A percentile compares a stretch with the other conserved stretches of the same genome.
Conservation (phyloP, 2,797 vertebrate genomes). For the Cuniculus paca region DNA sequence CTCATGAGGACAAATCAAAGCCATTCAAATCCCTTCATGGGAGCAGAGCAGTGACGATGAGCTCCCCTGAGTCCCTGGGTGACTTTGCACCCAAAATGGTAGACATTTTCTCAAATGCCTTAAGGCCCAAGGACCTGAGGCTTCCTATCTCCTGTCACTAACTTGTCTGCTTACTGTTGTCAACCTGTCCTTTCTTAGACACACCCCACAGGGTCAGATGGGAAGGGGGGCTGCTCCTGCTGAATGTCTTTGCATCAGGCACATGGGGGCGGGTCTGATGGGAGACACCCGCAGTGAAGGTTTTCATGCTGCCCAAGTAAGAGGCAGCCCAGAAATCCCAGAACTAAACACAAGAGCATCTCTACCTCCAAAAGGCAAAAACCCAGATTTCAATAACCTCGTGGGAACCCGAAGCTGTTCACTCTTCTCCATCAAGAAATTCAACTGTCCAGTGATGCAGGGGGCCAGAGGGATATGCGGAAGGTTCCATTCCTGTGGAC, state of each 20-base stretch:
- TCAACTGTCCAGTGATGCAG: background rate
- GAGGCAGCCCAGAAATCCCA: background rate
- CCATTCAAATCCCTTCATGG: background rate
- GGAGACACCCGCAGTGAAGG: background rate
- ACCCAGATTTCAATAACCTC: background rate
- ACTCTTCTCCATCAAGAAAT: background rate
- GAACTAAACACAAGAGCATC: background rate
- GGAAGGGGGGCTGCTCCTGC: background rate
- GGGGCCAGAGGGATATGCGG: background rate
- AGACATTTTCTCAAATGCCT: background rate
- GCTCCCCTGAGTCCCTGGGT: no score
- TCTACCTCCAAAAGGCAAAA: background rate
- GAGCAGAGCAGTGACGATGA: background rate
- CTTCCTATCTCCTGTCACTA: background rate
- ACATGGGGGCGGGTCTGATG: background rate
- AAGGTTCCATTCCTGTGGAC: background rate
- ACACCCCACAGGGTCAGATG: background rate
- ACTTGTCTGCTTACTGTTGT: background rate
- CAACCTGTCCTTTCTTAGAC: background rate
- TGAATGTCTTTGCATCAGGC: background rate
- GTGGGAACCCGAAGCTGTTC: background rate
- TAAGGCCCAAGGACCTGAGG: background rate
- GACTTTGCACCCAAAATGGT: no score
- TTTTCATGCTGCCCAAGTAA: background rate
- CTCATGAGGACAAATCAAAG: background rate